Base-by-base conservation (phyloP, 2,113 vertebrate genomes). In the Sapajus apella region DNA sequence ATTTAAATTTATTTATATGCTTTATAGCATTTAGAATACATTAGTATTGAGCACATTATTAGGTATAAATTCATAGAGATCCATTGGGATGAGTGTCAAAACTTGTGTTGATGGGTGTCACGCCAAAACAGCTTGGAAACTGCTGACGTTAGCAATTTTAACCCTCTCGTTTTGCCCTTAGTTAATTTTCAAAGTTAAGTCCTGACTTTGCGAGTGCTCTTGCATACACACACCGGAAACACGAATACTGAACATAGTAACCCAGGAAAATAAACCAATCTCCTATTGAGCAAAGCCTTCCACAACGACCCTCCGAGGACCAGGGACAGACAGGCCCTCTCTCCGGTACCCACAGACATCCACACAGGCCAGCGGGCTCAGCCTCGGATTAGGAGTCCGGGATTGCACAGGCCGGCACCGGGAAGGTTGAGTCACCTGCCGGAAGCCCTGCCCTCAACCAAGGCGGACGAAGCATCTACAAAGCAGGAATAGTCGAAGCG, bases 291-390 rank as follows among this genome's bases (percentile, higher is more conserved):
- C 5, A 13, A 55, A 40, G 86, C 8, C 55, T 25, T 35, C 23
- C 9, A 25, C 55, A 9, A 1, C 10, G 77, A 13, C 18, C 23
- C 61, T 52, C 76, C 0, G 3, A 25, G 35, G 4, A 43, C 43
- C 0, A 5, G 35, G 30, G 11, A 0, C n/a, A 0, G 4, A 0
- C 30, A 0, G 4, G 23, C 37, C n/a, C 13, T 18, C 11, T 30
- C 32, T 30, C 40, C 14, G 12, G 61, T 64, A 27, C 43, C 10
- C 0, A 2, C 6, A 1, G 9, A 17, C 23, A 0, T 12, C 47
- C 0, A 43, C 58, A 0, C 43, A 45, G 52, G 50, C 8, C n/a
- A 52, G 52, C 52, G 5, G 50, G 16, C 50, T 52, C 50, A 52
- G 50, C 50, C 50, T 52, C 50, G 4, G 50, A 3, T 4, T 32